Evolutionary conservation across 1,140 invertebrate genomes (phyloP).

Genomic region (Octopus sinensis): DNA sequence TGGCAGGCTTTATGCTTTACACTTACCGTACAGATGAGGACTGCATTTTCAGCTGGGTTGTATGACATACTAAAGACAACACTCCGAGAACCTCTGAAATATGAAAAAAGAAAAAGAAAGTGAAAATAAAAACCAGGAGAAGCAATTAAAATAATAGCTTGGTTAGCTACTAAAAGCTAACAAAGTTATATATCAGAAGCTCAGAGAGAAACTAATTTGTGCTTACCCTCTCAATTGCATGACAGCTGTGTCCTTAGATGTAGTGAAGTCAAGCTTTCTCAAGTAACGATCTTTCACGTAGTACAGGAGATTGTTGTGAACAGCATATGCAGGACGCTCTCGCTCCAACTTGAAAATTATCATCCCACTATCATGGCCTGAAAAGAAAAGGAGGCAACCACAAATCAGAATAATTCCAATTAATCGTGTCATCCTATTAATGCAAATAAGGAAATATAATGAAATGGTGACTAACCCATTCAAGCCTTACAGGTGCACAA

Average conservation of each 20-base stretch:
- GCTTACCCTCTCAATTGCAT: slow-evolving; percentile 84
- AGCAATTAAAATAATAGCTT: not conserved
- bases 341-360: slow-evolving; percentile 82
- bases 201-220: not conserved
- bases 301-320: slow-evolving; percentile 89
- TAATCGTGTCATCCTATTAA: no score
- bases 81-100: slow-evolving; percentile 45
- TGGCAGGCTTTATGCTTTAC: not conserved
- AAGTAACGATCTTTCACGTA: slow-evolving; percentile 93
- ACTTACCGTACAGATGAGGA: slow-evolving; percentile 73
- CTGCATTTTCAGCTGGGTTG: slow-evolving; percentile 90
- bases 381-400: slow-evolving; percentile 54
- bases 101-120: slow-evolving; percentile 12
- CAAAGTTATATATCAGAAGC: not conserved
- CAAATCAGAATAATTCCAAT: no score
- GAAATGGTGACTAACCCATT: no score
- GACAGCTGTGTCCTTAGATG: slow-evolving; percentile 85
- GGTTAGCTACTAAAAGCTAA: no score
- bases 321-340: slow-evolving; percentile 92
- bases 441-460: no score
- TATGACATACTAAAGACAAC: slow-evolving; percentile 79
- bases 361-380: slow-evolving; percentile 95
- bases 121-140: not conserved
- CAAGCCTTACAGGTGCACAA: no score
- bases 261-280: slow-evolving; percentile 87